Base-by-base conservation (phyloP, 2,888 invertebrate species). In the Cosmorhoe ocellata region DNA sequence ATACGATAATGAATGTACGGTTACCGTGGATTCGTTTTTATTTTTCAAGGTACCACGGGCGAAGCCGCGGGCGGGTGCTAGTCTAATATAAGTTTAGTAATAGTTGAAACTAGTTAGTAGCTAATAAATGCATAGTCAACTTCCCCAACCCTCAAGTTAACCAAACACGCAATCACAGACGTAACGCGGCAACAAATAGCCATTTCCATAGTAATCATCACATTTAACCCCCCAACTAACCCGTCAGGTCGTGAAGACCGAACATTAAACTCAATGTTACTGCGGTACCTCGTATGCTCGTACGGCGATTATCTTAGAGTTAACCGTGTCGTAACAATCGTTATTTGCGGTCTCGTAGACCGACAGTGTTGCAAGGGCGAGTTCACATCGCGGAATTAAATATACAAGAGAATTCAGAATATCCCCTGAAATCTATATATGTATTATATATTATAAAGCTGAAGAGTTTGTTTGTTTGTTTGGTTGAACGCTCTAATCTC, bases 261-360 rank as follows among this genome's bases (percentile, higher is more conserved):
- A 71, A 76, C 85, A 81, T 87, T 85, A 86, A 79, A 78, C 71
- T 74, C 67, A 74, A 78, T 76, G 81, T 77, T 69, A 79, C 72
- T 63, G 68, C 71, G 68, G 66, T 39, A 39, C 45, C 72, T 69
- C 73, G 73, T 77, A 79, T 73, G 79, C 74, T 76, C 76, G 70
- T 71, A 69, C 66, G 62, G 66, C 79, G 80, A 84, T 88, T 87
- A 86, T 84, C 86, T 86, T 79, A 76, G 76, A 84, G 76, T 83
- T 85, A 84, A 84, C 84, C 81, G 75, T 66, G 74, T 77, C 83
- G 81, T 85, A 82, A 82, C 80, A 69, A 76, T 74, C 79, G 79
- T 80, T 84, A 82, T 84, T 84, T 84, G 84, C 74, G 82, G 82
- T 78, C 73, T 71, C 69, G 71, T 62, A 66, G 72, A 70, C 67